Evolutionary conservation across 2,797 vertebrate genomes (phyloP), one percentile per base, ranked within the genome.

Genomic region (Cryptoblepharus egeriae): DNA sequence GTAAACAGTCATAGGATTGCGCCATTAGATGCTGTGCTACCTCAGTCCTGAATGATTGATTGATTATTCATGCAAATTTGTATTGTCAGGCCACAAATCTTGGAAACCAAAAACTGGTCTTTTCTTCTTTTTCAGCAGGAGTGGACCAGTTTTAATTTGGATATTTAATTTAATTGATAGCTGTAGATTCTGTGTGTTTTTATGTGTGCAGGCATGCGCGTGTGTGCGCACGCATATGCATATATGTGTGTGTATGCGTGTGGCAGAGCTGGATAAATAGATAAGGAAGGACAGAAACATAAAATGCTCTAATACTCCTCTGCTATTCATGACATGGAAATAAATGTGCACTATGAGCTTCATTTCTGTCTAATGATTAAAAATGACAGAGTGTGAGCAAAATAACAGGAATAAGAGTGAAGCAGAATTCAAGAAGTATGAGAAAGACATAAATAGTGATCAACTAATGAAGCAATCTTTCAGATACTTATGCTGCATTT

Each of bases 391-490:
- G 1, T 74, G 49, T 60, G 63, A 78, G 79, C 39, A 68, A 86
- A 91, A 86, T 85, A 22, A 18, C 24, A 16, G 0, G 0, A 84
- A 55, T 30, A 90, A 87, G 7, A 71, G 13, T 28, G 68, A 88
- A 85, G 58, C 16, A 74, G 32, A 75, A 79, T 69, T 77, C 70
- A 55, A 69, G 2, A 88, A 77, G 15, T 42, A 20, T 18, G 87
- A 60, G 81, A 80, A 72, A 57, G 52, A 85, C 20, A 35, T 4
- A 58, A 45, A 60, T 37, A 45, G 65, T 70, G 13, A 10, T 63
- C 68, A 10, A 49, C 37, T 39, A 81, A 68, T 32, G 65, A 81
- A 74, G 73, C 61, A 74, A 78, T 81, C 79, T 68, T 74, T 81
- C 39, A 24, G 60, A 61, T 37, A 82, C 74, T 78, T 77, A 30